phyloP scores from a whole-genome alignment of 2,113 vertebrate species.

The Bufo gargarizans region DNA sequence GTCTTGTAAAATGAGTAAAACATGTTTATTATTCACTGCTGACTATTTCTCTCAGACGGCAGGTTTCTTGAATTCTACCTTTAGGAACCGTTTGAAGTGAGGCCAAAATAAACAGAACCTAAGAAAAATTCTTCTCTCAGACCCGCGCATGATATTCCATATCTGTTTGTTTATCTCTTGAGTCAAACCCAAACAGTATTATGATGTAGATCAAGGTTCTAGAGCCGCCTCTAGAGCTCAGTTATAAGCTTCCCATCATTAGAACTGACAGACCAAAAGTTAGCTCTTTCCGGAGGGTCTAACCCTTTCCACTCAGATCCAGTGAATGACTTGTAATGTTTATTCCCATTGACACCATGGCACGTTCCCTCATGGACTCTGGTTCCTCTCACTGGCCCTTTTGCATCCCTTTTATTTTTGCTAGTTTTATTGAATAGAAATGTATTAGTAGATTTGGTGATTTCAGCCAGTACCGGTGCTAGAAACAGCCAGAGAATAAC shows the following conservation, averaged over 20 bases:
- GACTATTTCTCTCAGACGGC: neutral
- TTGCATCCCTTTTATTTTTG: too few relatives aligned
- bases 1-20: neutral
- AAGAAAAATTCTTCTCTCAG: slow-evolving; percentile 3
- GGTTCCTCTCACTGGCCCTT: neutral
- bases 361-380: neutral
- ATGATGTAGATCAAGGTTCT: neutral
- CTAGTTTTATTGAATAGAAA: too few relatives aligned
- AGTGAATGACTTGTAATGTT: neutral
- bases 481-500: too few relatives aligned
- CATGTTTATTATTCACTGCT: slow-evolving; percentile 5
- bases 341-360: neutral
- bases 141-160: neutral
- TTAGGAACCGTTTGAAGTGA: neutral
- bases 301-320: neutral
- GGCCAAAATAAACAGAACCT: neutral
- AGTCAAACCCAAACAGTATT: neutral
- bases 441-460: too few relatives aligned
- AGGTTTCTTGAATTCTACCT: neutral
- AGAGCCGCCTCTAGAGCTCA: neutral
- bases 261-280: slow-evolving; percentile 33
- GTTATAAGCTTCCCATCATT: slow-evolving; percentile 15
- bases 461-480: too few relatives aligned
- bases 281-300: slow-evolving; percentile 15
- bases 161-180: slow-evolving; percentile 39